phyloP scores from a whole-genome alignment of 2,888 invertebrate genomes.

The Criorhina ranunculi region DNA sequence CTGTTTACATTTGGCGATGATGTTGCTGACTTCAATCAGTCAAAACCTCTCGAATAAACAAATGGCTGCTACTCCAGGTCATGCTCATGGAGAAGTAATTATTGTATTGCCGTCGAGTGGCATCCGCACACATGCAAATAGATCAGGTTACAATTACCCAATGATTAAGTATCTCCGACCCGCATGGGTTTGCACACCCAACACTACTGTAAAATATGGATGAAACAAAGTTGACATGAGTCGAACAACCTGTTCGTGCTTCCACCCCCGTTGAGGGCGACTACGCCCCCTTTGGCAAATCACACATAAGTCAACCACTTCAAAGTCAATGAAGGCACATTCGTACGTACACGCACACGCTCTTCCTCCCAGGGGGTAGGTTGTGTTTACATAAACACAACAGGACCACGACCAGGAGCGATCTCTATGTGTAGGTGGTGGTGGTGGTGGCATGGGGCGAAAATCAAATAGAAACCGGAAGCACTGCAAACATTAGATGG shows the following conservation, averaged over 20 bases:
- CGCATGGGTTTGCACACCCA: conserved; percentile 54
- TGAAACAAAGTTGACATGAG: conserved; percentile 69
- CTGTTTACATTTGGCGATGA: conserved; percentile 47
- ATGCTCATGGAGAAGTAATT: conserved; percentile 66
- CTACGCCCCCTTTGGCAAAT: conserved; percentile 73
- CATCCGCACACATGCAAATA: conserved; percentile 75
- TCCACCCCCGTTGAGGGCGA: conserved; percentile 41
- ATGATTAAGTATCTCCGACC: conserved; percentile 72
- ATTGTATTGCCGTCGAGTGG: conserved; percentile 74
- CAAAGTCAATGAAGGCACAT: conserved; percentile 74
- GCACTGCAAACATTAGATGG: conserved; percentile 73
- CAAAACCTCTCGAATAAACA: conserved; percentile 63
- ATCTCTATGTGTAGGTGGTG: conserved; percentile 40
- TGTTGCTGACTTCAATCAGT: conserved; percentile 62
- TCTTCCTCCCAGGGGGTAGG: conserved; percentile 59
- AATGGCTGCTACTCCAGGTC: conserved; percentile 53
- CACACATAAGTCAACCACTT: conserved; percentile 77
- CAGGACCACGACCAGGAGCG: conserved; percentile 59
- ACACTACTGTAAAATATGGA: conserved; percentile 54
- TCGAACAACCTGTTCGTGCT: conserved; percentile 72
- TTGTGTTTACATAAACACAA: conserved; percentile 75
- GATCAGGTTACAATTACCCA: conserved; percentile 74
- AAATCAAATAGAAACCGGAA: conserved; percentile 76
- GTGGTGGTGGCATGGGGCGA: conserved; percentile 37
- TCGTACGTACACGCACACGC: conserved; percentile 50